Base-by-base conservation (phyloP, 92 coral and sea anemone genomes). In the Desmophyllum pertusum region DNA sequence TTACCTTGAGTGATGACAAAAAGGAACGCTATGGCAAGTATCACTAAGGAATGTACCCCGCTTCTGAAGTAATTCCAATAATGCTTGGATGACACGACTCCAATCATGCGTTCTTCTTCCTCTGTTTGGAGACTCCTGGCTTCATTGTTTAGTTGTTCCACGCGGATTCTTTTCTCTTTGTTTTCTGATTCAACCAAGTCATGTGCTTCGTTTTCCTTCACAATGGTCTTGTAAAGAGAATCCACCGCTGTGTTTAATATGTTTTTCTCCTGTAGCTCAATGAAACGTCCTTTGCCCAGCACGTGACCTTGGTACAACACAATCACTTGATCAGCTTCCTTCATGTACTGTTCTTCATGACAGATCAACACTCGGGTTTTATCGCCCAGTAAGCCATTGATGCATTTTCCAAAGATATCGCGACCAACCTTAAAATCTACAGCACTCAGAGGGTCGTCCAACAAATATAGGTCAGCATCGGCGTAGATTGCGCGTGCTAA, bases 381-480 rank as follows among this genome's bases (percentile, higher is more conserved):
- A 15, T 36, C 39, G 70, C 35, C 33, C 70, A 65, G 35, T 29
- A 65, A 65, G 35, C 39, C 39, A 15, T 36, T 29, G 35, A 65
- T n/a, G n/a, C 70, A 65, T 65, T 65, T 19, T 36, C 39, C 5
- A 65, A 65, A 65, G 70, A 65, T 65, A 36, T 65, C 21, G 2
- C 21, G 70, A 23, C 70, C 70, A 36, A 65, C 70, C 39, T 65
- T n/a, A 29, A 36, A 29, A 36, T 65, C 70, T 25, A 65, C 70
- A 29, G 70, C 70, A 65, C 35, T 65, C 70, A 65, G 70, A 65
- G 70, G 70, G 39, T 65, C 70, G 70, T 65, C 70, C 70, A 65
- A 36, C 70, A 65, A 65, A 25, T 65, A 65, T 13, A 65, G 13
- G 39, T 65, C 70, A 13, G 70, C 70, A 65, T 65, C 70, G 70